Percentiles rank a stretch among this genome's conserved stretches.
Evolutionary conservation across 2,888 invertebrate genomes (phyloP).

Genomic region (Synanthedon myopaeformis): DNA sequence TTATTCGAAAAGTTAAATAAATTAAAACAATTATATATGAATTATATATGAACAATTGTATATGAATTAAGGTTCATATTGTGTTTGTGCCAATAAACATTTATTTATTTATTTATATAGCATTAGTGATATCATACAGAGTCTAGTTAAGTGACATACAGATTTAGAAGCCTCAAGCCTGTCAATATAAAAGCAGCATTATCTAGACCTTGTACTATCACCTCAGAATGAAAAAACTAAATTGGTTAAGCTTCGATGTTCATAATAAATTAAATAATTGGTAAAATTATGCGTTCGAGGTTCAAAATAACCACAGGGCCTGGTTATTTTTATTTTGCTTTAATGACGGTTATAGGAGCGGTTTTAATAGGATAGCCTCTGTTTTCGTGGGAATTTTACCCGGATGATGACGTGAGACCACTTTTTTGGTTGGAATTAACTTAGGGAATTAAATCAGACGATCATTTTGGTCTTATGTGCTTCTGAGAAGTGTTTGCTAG

Average conservation of each 20-base stretch:
- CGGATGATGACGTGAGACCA: slow-evolving; percentile 6
- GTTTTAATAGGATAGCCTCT: slow-evolving; percentile 42
- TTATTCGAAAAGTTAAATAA: too few relatives aligned
- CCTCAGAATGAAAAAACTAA: neutral
- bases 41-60: too few relatives aligned
- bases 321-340: slow-evolving; percentile 44
- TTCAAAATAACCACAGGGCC: slow-evolving; percentile 43
- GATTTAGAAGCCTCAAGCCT: too few relatives aligned
- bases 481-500: neutral
- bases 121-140: too few relatives aligned
- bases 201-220: too few relatives aligned
- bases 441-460: slow-evolving; percentile 1
- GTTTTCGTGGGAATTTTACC: slow-evolving; percentile 43
- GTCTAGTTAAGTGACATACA: too few relatives aligned
- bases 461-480: slow-evolving; percentile 1
- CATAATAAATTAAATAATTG: slow-evolving; percentile 22
- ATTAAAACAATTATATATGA: too few relatives aligned
- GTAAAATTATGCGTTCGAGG: slow-evolving; percentile 47
- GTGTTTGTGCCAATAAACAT: too few relatives aligned
- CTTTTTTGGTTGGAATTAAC: neutral
- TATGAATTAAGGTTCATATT: too few relatives aligned
- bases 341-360: slow-evolving; percentile 53
- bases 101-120: too few relatives aligned
- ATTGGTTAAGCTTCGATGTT: neutral
- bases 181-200: too few relatives aligned